Base-by-base conservation (phyloP, 2,797 vertebrate species). In the Carapus acus region DNA sequence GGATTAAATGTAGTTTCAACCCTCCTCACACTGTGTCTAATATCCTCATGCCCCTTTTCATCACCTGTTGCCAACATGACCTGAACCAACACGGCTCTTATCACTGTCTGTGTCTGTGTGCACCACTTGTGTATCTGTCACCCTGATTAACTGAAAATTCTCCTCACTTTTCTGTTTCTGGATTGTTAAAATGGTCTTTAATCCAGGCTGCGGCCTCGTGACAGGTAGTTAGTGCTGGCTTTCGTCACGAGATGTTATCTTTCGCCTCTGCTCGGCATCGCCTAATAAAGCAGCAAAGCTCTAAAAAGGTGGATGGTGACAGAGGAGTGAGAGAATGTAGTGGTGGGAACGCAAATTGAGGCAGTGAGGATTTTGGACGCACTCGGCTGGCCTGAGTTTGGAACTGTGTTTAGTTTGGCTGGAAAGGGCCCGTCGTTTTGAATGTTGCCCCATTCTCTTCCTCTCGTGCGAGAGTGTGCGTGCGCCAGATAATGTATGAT, bases 321-420 rank as follows among this genome's bases (percentile, higher is more conserved):
- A 4, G 37, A 2, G 22, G 17, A 43, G 31, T 11, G 31, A 33
- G 31, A 33, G 31, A 33, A 33, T 33, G 31, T 33, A 13, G 31
- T 13, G 14, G 31, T 9, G 8, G 31, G 31, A 33, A 4, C 12
- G 8, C 31, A 40, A 23, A 3, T 24, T 22, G 37, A 58, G 17
- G n/a, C 12, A 12, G 29, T 36, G 21, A 34, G 19, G 50, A 54
- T 23, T n/a, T 16, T 19, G 31, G 41, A 43, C 24, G 8, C 8
- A 43, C 29, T 37, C 5, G 14, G 16, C 49, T 52, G 8, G 57
- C 12, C 56, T 53, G 7, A 34, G 17, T 41, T 21, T 6, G 23
- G 18, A 40, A 3, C 19, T 27, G 27, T 49, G 49, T 65, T 73
- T 51, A 44, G 43, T 43, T 27, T 62, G 16, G 29, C 24, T 23